Percentiles rank a stretch among this genome's conserved stretches.
These are phyloP conservation scores for Euura saliciscinereae DNA, from an alignment of 1,140 invertebrate species.

Conservation along the genomic window DNA sequence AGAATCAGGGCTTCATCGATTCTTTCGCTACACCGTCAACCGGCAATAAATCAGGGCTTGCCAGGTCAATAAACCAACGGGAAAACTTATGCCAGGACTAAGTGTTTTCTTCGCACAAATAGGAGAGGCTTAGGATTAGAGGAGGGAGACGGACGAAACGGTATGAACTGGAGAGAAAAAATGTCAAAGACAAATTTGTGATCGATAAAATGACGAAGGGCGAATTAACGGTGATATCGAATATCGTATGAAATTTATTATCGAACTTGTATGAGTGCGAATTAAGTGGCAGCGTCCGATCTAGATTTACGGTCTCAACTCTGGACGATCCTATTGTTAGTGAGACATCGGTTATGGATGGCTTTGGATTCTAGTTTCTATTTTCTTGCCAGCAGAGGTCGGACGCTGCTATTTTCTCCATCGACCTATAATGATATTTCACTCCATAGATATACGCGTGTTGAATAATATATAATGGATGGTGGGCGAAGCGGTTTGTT, in stretches of 20 bases:
- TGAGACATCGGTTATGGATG: background rate
- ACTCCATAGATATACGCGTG: background rate
- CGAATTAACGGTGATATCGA: too few species aligned
- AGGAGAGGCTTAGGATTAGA: too few species aligned
- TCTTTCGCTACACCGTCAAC: background rate
- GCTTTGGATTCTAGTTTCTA: background rate
- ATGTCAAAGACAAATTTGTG: too few species aligned
- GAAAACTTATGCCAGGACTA: conserved; percentile 6
- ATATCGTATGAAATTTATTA: background rate
- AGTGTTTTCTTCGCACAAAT: conserved; percentile 8
- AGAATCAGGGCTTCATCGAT: background rate
- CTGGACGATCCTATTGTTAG: background rate
- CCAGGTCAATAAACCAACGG: conserved; percentile 12
- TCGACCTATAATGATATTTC: background rate
- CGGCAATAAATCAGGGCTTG: conserved; percentile 12
- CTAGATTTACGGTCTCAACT: background rate
- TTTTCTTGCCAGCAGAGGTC: background rate
- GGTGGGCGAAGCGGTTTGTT: background rate
- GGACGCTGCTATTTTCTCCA: background rate
- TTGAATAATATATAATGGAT: conserved; percentile 8
- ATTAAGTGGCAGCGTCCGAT: background rate
- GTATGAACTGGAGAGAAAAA: too few species aligned
- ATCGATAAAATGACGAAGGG: too few species aligned
- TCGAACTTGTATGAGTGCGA: background rate
- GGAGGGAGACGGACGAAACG: too few species aligned